Evolutionary conservation across 1,140 invertebrate species (phyloP), one percentile per base, ranked within the genome.

Genomic region (Conus betulinus): DNA sequence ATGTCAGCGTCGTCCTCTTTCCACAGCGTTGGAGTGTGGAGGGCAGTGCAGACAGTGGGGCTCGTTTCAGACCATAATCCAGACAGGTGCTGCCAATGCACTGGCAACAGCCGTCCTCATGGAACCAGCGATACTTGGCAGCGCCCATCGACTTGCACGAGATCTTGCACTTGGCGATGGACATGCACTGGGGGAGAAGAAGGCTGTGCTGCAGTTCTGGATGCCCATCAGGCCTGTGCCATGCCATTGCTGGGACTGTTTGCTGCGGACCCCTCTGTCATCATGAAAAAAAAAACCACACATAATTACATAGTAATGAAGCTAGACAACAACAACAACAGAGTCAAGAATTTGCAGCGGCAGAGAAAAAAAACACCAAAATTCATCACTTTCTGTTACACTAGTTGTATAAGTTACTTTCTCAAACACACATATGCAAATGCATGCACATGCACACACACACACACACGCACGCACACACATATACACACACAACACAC

Each of bases 181-280:
- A 98, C 96, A 97, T 97, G 94, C 98, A 99, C 92, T 98, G 97
- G 39, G n/a, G n/a, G 97, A 97, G 97, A 98, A 97, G 95, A 97
- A 99, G 3, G 98, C 98, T 0, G 99, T 98, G 11, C 98, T 98
- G 94, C 98, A 99, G 95, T 99, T 99, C 0, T 97, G 96, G 7
- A 97, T 97, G 89, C 88, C 84, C 27, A 90, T 71, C 67, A 89
- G 23, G 2, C 71, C 85, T 20, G 63, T 57, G 23, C 15, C 20
- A 51, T 71, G n/a, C n/a, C n/a, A n/a, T n/a, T 71, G 67, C 20
- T 71, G 67, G 7, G n/a, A 23, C 1, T 6, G 13, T 20, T 23
- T n/a, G 67, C 67, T 23, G 6, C 67, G 20, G n/a, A 13, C 20
- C 67, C 67, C 4, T 71, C 67, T 71, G 67, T 71, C 15, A 71